These are phyloP conservation scores for Nomada hirtipes DNA, from an alignment of 2,888 invertebrate genomes.

Conservation along the genomic window DNA sequence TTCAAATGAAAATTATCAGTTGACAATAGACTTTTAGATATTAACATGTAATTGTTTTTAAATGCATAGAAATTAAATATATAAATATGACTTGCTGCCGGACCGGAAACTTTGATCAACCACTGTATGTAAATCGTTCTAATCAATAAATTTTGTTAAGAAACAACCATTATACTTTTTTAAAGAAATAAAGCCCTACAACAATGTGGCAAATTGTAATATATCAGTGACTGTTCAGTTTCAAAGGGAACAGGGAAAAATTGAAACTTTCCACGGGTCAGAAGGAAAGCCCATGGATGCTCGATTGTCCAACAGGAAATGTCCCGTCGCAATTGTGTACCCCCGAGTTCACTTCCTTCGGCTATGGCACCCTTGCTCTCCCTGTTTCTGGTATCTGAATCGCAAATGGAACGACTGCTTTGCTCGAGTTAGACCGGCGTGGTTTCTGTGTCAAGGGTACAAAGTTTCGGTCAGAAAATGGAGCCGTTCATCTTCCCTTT, in stretches of 20 bases:
- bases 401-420: constrained; percentile 68
- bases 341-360: constrained; percentile 32
- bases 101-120: no score
- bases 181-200: no score
- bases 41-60: no score
- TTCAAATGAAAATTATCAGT: no score
- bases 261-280: not conserved
- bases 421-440: constrained; percentile 44
- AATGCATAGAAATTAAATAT: no score
- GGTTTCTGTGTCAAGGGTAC: constrained; percentile 75
- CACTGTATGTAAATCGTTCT: no score
- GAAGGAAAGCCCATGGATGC: constrained; percentile 1
- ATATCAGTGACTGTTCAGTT: not conserved
- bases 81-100: no score
- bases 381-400: constrained; percentile 67
- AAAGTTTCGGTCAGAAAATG: constrained; percentile 62
- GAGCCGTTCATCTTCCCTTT: constrained; percentile 25
- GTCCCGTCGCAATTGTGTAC: constrained; percentile 29
- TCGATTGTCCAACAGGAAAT: constrained; percentile 34
- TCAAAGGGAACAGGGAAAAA: not conserved
- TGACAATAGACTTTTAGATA: no score
- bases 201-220: no score
- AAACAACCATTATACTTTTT: no score
- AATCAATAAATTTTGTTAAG: no score
- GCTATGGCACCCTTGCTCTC: constrained; percentile 49